phyloP scores from a whole-genome alignment of 2,888 invertebrate genomes.

The Bursaphelenchus okinawaensis region DNA sequence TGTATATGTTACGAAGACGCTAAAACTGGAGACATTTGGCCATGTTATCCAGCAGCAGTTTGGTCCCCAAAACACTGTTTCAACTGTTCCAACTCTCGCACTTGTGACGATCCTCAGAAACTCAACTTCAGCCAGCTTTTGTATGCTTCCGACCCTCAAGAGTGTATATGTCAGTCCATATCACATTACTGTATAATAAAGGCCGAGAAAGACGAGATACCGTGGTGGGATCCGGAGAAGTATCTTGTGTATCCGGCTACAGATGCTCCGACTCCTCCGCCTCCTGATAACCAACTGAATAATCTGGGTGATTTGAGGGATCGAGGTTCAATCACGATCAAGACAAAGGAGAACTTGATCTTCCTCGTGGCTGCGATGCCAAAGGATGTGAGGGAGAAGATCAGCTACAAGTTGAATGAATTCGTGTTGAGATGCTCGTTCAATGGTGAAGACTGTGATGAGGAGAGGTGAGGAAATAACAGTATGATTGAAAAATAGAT shows the following conservation, averaged over 20 bases:
- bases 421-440: slow-evolving; percentile 57
- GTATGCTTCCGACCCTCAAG: slow-evolving; percentile 21
- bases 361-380: slow-evolving; percentile 55
- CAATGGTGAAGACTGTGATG: slow-evolving; percentile 54
- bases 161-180: slow-evolving; percentile 53
- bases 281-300: slow-evolving; percentile 15
- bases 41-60: slow-evolving; percentile 49
- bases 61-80: slow-evolving; percentile 54
- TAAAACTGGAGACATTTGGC: slow-evolving; percentile 55
- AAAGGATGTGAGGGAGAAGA: slow-evolving; percentile 37
- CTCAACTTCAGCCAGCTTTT: slow-evolving; percentile 39
- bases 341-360: slow-evolving; percentile 55
- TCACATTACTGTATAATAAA: slow-evolving; percentile 55
- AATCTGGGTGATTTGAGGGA: slow-evolving; percentile 46
- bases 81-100: slow-evolving; percentile 52
- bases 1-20: slow-evolving; percentile 57
- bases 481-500: slow-evolving; percentile 16
- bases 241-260: slow-evolving; percentile 52
- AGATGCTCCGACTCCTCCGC: slow-evolving; percentile 36
- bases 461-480: slow-evolving; percentile 30
- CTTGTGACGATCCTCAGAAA: slow-evolving; percentile 54
- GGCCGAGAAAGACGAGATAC: slow-evolving; percentile 31
- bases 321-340: slow-evolving; percentile 55
- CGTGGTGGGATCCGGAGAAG: slow-evolving; percentile 56
- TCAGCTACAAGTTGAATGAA: slow-evolving; percentile 51